Evolutionary conservation across 2,888 invertebrate genomes (phyloP), one percentile per base, ranked within the genome.

Genomic region (Lithophane leautieri): DNA sequence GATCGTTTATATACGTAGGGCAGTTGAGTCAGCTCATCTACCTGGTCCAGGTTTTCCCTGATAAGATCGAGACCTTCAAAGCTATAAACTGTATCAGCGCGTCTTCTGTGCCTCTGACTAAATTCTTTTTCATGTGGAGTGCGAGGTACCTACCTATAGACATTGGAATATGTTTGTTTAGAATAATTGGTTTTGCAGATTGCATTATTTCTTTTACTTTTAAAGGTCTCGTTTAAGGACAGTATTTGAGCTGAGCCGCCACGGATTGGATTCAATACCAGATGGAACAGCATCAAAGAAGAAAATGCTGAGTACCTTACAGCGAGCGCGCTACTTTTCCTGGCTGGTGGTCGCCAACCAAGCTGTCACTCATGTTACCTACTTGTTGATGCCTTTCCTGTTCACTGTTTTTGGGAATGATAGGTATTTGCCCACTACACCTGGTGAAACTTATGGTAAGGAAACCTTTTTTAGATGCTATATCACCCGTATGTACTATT

Each of bases 41-140:
- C 80, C 78, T 94, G 65, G 74, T 82, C 1, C 88, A 90, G 52
- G 93, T 94, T 69, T 90, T 93, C 1, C 93, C 94, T 0, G 90
- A 93, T 66, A 92, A 92, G 75, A 80, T 89, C 22, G 91, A 90
- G 70, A 89, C 89, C 25, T 94, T 94, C 67, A 93, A 94, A 76
- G 92, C 90, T 0, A 72, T 94, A 22, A 93, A 94, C 80, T 94
- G 94, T 77, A 76, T 93, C 58, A 94, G 93, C 69, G 88, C 92
- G 1, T 91, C 93, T 2, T 89, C 83, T 40, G 91, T 94, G n/a
- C 94, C 94, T 0, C 73, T 94, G 0, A 93, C 94, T 0, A 94
- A 92, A 80, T 93, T 89, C 71, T 82, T 94, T 9, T 94, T 94
- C 65, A 92, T 94, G 92, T 92, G 90, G 91, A 88, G 86, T n/a